These are phyloP conservation scores for Spongilla lacustris DNA, from an alignment of 37 sponge, comb jelly and placozoan species.

Conservation along the genomic window DNA sequence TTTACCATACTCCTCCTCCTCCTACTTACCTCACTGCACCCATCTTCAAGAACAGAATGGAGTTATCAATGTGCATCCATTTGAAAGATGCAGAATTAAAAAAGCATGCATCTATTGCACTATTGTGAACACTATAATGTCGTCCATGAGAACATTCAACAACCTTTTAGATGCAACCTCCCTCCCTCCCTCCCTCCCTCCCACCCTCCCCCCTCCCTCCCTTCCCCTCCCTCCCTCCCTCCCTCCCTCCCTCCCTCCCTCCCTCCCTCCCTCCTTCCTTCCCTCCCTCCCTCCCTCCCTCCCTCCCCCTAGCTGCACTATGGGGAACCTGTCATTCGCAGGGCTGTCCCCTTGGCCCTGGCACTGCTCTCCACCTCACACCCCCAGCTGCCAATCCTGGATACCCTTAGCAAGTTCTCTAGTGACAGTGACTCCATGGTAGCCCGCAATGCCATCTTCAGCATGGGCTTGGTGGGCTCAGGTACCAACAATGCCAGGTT, in stretches of 20 bases:
- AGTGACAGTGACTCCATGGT: constrained; percentile 94
- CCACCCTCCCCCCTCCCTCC: too few relatives aligned
- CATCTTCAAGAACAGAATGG: too few relatives aligned
- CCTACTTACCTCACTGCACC: too few relatives aligned
- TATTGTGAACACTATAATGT: too few relatives aligned
- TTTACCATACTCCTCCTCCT: too few relatives aligned
- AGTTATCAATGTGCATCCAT: too few relatives aligned
- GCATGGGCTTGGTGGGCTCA: constrained; percentile 94
- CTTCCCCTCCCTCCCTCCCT: too few relatives aligned
- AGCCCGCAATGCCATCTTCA: constrained; percentile 93
- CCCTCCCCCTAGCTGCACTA: constrained; percentile 79
- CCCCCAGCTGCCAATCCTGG: constrained; percentile 91
- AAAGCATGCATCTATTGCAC: too few relatives aligned
- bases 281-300: too few relatives aligned
- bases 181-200: neutral
- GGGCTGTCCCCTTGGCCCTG: constrained; percentile 93
- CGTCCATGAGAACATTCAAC: constrained; percentile 87
- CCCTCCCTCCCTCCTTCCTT: too few relatives aligned
- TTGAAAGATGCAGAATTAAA: too few relatives aligned
- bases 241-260: neutral
- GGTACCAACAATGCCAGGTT: constrained; percentile 98
- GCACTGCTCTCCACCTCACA: constrained; percentile 91
- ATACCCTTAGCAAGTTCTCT: constrained; percentile 95
- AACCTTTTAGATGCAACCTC: constrained; percentile 68
- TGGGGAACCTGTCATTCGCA: constrained; percentile 90